Conservation (phyloP, 2,888 invertebrate species). For the Sminthurinus aureus region DNA sequence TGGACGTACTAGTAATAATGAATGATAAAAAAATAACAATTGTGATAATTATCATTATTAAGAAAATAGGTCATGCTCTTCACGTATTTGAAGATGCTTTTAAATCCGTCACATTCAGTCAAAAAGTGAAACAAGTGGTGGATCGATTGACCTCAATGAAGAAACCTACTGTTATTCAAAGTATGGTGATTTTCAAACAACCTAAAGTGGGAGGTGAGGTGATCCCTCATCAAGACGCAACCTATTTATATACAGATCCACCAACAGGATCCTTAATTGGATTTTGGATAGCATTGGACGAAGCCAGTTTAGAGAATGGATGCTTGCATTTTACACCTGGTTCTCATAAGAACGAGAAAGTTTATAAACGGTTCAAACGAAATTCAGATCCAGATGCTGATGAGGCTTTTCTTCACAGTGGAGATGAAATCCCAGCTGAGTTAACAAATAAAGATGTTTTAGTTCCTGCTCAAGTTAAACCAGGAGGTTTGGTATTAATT, state of each 20-base stretch:
- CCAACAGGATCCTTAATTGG: constrained; percentile 75
- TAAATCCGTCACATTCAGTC: constrained; percentile 81
- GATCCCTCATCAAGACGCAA: constrained; percentile 83
- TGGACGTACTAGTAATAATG: too few relatives aligned
- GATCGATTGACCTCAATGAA: constrained; percentile 72
- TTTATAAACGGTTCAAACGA: constrained; percentile 55
- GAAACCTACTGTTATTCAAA: constrained; percentile 88
- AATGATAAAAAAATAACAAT: too few relatives aligned
- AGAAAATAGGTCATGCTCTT: constrained; percentile 90
- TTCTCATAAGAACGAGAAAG: constrained; percentile 82
- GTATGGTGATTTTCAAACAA: constrained; percentile 99
- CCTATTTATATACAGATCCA: constrained; percentile 87
- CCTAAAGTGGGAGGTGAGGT: constrained; percentile 89
- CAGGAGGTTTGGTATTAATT: constrained; percentile 65
- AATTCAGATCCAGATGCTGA: constrained; percentile 67
- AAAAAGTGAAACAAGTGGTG: constrained; percentile 80
- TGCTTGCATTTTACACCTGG: constrained; percentile 92
- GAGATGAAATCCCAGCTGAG: constrained; percentile 69
- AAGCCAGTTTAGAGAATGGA: constrained; percentile 91
- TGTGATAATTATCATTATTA: too few relatives aligned
- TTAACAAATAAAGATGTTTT: constrained; percentile 76
- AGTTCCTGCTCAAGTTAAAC: constrained; percentile 79
- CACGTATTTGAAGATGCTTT: constrained; percentile 84
- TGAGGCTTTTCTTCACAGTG: constrained; percentile 72
- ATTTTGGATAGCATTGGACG: constrained; percentile 96